These are phyloP conservation scores for Pristionchus pacificus DNA, from an alignment of 1,140 invertebrate species.

Conservation along the genomic window DNA sequence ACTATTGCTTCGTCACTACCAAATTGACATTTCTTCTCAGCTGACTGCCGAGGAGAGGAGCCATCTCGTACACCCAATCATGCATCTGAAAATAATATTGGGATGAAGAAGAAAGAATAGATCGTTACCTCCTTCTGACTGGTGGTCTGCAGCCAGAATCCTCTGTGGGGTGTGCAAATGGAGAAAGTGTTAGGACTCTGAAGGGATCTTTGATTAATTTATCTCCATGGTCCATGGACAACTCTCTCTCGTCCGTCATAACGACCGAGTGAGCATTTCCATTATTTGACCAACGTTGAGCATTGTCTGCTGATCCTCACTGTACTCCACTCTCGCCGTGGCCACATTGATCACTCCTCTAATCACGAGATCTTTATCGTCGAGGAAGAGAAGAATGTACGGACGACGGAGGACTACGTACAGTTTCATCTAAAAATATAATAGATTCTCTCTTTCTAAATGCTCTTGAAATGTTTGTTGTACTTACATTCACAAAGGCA, in stretches of 20 bases:
- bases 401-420: slow-evolving; percentile 88
- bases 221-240: no score
- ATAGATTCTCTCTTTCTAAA: no score
- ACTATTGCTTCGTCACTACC: background rate
- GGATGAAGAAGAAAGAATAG: slow-evolving; percentile 7
- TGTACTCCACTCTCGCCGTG: slow-evolving; percentile 89
- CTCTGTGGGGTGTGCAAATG: slow-evolving; percentile 91
- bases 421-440: no score
- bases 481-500: no score
- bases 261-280: no score
- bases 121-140: slow-evolving; percentile 74
- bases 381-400: slow-evolving; percentile 95
- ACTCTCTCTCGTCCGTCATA: no score
- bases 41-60: slow-evolving; percentile 93
- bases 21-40: slow-evolving; percentile 20
- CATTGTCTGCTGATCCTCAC: slow-evolving; percentile 88
- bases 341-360: slow-evolving; percentile 92
- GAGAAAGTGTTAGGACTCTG: slow-evolving; percentile 69
- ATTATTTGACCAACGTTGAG: slow-evolving; percentile 76
- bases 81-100: slow-evolving; percentile 70
- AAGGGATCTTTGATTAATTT: no score
- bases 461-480: no score
- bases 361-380: slow-evolving; percentile 92
- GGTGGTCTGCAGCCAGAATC: slow-evolving; percentile 88
- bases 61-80: slow-evolving; percentile 98